Conservation (phyloP, 64 coral and sea anemone genomes). For the Montipora capricornis region DNA sequence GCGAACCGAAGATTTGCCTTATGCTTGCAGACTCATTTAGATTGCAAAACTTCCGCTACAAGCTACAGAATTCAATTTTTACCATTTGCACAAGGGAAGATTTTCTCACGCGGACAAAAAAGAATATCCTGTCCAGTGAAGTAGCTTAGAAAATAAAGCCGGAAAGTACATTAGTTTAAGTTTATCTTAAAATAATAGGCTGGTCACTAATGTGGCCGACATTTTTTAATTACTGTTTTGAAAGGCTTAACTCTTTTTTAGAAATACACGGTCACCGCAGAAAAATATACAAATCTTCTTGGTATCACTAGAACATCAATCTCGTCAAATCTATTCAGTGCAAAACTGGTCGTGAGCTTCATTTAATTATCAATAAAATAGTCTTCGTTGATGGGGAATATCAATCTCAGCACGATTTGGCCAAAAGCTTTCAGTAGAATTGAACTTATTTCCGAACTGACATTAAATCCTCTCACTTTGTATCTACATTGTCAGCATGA, state of each 20-base stretch:
- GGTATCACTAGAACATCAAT: neutral
- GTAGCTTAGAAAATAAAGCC: neutral
- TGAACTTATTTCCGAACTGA: neutral
- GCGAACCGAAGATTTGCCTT: slow-evolving; percentile 14
- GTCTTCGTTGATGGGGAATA: neutral
- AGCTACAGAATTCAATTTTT: neutral
- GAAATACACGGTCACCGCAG: neutral
- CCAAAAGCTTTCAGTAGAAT: neutral
- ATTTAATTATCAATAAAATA: neutral
- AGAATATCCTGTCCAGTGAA: neutral
- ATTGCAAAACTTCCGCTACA: neutral
- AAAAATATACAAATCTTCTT: neutral
- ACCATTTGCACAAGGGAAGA: neutral
- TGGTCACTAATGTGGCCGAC: neutral
- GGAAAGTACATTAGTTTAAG: neutral
- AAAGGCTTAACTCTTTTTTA: neutral
- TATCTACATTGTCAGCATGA: neutral
- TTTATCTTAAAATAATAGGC: slow-evolving; percentile 14
- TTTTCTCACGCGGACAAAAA: neutral
- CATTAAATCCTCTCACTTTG: neutral
- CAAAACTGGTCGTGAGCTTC: neutral
- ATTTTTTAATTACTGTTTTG: neutral
- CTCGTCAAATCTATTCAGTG: neutral
- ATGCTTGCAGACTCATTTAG: neutral
- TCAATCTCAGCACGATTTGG: neutral